Conservation (phyloP, 2,113 vertebrate genomes). For the Nannobrachium achirus region DNA sequence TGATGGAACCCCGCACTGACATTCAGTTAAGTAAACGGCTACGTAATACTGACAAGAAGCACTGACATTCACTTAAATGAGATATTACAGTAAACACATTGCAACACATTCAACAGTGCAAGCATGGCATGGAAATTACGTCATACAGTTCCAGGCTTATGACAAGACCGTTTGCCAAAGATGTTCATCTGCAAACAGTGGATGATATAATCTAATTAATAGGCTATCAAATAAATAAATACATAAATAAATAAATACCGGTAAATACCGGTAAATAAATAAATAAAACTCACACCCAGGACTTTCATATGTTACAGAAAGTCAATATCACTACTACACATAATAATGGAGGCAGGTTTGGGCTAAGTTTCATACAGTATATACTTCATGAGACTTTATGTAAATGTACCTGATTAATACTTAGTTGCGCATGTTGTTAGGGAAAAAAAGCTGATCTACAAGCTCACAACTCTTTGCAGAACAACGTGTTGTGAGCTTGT, state of each 20-base stretch:
- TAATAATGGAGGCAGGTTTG: neutral
- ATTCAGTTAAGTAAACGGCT: slow-evolving; percentile 54
- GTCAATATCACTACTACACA: neutral
- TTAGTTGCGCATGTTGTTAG: too few relatives aligned
- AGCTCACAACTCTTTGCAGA: too few relatives aligned
- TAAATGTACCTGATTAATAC: too few relatives aligned
- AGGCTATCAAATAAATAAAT: neutral
- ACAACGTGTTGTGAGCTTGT: too few relatives aligned
- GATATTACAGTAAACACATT: slow-evolving; percentile 29
- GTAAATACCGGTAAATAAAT: too few relatives aligned
- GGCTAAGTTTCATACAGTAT: neutral
- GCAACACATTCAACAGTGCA: slow-evolving; percentile 60
- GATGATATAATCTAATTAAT: neutral
- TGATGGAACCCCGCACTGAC: slow-evolving; percentile 41
- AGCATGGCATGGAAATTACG: slow-evolving; percentile 45
- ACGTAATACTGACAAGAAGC: slow-evolving; percentile 51
- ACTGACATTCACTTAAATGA: slow-evolving; percentile 55
- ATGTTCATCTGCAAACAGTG: neutral
- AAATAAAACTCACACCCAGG: slow-evolving; percentile 15
- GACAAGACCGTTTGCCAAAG: slow-evolving; percentile 11
- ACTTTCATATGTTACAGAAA: neutral
- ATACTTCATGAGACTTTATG: too few relatives aligned
- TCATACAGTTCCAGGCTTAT: neutral
- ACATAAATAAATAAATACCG: slow-evolving; percentile 36
- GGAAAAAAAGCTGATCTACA: too few relatives aligned